Conservation (phyloP, 23 tunicate genomes). For the Phallusia fumigata region DNA sequence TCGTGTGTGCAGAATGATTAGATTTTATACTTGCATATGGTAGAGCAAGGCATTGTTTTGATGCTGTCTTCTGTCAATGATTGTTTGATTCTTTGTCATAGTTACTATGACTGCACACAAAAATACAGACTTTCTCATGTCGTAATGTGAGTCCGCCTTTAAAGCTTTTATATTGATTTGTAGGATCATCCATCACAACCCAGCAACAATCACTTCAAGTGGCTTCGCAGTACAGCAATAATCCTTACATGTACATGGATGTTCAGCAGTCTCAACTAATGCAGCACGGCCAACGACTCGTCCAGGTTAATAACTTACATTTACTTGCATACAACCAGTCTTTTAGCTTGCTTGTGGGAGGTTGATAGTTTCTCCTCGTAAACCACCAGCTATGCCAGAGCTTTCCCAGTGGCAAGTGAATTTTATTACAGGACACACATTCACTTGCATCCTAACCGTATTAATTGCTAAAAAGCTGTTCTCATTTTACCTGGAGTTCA, state of each 20-base stretch:
- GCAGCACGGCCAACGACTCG: constrained; percentile 12
- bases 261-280: neutral
- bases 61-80: constrained; percentile 17
- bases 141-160: too few species aligned
- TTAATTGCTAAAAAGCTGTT: too few species aligned
- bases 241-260: constrained; percentile 12
- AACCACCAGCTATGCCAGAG: too few species aligned
- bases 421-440: too few species aligned
- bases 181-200: neutral
- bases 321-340: too few species aligned
- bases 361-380: too few species aligned
- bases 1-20: neutral
- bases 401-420: too few species aligned
- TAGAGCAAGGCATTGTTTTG: constrained; percentile 32
- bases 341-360: too few species aligned
- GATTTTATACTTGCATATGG: neutral
- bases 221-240: constrained; percentile 22
- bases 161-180: neutral
- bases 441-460: too few species aligned
- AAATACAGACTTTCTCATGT: too few species aligned
- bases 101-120: constrained; percentile 49
- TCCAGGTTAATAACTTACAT: constrained; percentile 15
- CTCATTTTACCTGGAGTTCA: too few species aligned
- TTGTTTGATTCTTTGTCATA: constrained; percentile 32
- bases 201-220: constrained; percentile 27